Evolutionary conservation across 1,140 invertebrate genomes (phyloP).

Genomic region (Thaumatotibia leucotreta): DNA sequence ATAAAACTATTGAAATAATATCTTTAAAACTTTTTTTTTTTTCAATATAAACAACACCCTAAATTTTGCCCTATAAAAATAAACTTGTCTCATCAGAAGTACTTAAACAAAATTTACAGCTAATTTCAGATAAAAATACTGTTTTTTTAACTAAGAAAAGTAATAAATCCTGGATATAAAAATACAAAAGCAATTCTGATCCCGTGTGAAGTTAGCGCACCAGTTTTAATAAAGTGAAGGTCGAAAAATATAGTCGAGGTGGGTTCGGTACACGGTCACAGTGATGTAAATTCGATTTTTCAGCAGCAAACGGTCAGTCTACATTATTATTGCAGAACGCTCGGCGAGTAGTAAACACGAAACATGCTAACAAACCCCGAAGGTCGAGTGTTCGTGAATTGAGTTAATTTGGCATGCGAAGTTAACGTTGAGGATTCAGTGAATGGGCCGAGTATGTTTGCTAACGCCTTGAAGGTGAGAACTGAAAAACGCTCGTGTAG

Average conservation of each 20-base stretch:
- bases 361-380: not conserved
- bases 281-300: slow-evolving; percentile 17
- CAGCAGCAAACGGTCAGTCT: slow-evolving; percentile 7
- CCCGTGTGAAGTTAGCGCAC: slow-evolving; percentile 47
- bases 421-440: slow-evolving; percentile 4
- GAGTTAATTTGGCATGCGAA: not conserved
- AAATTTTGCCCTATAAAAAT: slow-evolving; percentile 52
- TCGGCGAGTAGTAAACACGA: not conserved
- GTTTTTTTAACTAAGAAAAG: slow-evolving; percentile 30
- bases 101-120: slow-evolving; percentile 38
- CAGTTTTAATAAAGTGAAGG: slow-evolving; percentile 54
- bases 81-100: slow-evolving; percentile 40
- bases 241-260: slow-evolving; percentile 69
- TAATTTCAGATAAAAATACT: slow-evolving; percentile 44
- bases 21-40: slow-evolving; percentile 56
- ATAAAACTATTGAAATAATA: slow-evolving; percentile 69
- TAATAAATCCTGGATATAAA: slow-evolving; percentile 60
- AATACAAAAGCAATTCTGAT: slow-evolving; percentile 73
- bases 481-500: slow-evolving; percentile 14
- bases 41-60: slow-evolving; percentile 50
- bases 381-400: not conserved
- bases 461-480: not conserved
- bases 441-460: not conserved
- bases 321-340: not conserved
- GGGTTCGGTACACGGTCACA: slow-evolving; percentile 35